Evolutionary conservation across 2,797 vertebrate species (phyloP).

Genomic region (Mus minutoides): DNA sequence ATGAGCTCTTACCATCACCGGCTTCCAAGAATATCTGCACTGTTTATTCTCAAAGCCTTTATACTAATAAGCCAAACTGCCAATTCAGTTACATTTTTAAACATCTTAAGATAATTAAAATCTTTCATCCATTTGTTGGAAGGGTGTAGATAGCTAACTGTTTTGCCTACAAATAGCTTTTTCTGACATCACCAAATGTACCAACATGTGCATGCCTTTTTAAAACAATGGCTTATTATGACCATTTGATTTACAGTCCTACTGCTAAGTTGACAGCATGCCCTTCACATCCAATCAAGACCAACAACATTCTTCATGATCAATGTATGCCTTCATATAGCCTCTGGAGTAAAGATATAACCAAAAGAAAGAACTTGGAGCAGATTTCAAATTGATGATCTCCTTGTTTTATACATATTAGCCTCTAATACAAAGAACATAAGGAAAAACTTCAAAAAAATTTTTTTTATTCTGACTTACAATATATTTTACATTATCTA

Average conservation of each 20-base stretch:
- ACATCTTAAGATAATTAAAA: not conserved
- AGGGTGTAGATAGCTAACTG: not conserved
- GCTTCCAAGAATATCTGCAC: conserved; percentile 8
- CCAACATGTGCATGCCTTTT: not conserved
- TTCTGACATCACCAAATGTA: conserved; percentile 5
- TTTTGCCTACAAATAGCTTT: conserved; percentile 31
- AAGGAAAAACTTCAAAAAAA: not conserved
- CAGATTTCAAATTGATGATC: conserved; percentile 27
- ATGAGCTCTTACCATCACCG: not conserved
- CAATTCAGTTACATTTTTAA: not conserved
- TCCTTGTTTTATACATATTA: not conserved
- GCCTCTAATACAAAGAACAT: conserved; percentile 22
- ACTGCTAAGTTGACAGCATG: not conserved
- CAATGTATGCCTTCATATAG: not conserved
- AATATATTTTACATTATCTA: conserved; percentile 26
- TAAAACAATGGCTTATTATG: conserved; percentile 12
- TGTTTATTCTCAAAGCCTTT: conserved; percentile 18
- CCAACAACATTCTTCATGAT: not conserved
- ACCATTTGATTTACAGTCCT: not conserved
- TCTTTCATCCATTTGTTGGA: not conserved
- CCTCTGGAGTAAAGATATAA: not conserved
- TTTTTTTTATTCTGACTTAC: not conserved
- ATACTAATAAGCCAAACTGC: not conserved
- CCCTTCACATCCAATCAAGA: not conserved
- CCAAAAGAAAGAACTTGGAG: conserved; percentile 27